Evolutionary conservation across 2,797 vertebrate genomes (phyloP), one percentile per base, ranked within the genome.

Genomic region (Botia almorhae): DNA sequence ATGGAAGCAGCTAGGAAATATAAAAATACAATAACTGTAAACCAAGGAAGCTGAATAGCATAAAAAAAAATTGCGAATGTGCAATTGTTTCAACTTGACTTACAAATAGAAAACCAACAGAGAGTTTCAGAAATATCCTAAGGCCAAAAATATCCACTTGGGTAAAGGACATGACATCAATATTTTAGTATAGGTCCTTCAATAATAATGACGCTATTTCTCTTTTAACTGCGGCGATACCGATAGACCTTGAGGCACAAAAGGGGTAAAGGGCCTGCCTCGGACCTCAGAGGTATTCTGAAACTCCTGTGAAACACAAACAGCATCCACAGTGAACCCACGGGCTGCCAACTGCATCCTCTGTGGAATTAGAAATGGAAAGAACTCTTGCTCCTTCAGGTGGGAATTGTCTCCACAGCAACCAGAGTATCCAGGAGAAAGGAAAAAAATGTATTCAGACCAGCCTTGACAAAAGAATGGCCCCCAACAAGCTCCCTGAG

Each of bases 331-430:
- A 0, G 14, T 80, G 82, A 83, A 72, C 60, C 78, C 61, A 23
- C 71, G 69, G 76, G 33, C 81, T 53, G 61, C 26, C 16, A 43
- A 74, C 29, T 23, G 4, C 79, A 70, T 81, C 51, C 81, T 83
- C 69, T 48, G 58, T n/a, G 50, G 72, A 79, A 67, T 74, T 72
- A 73, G 26, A 76, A 80, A 82, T 61, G 67, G 78, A 83, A 80
- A 36, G 46, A 72, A 80, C 67, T 72, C 46, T 68, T 39, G 69
- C 72, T 68, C 39, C 78, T 73, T 83, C 85, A 81, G 76, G 74
- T 83, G 79, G 81, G 76, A 73, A 83, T 63, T 43, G 75, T 83
- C 74, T 71, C 83, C 74, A 80, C 67, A 78, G 83, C 81, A 83
- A 83, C 81, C 60, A 16, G 58, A 68, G 71, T 58, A 81, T 82